Percentiles rank a stretch among this genome's conserved stretches.
These are phyloP conservation scores for Tyrannus savana DNA, from an alignment of 2,113 vertebrate genomes.

Conservation along the genomic window DNA sequence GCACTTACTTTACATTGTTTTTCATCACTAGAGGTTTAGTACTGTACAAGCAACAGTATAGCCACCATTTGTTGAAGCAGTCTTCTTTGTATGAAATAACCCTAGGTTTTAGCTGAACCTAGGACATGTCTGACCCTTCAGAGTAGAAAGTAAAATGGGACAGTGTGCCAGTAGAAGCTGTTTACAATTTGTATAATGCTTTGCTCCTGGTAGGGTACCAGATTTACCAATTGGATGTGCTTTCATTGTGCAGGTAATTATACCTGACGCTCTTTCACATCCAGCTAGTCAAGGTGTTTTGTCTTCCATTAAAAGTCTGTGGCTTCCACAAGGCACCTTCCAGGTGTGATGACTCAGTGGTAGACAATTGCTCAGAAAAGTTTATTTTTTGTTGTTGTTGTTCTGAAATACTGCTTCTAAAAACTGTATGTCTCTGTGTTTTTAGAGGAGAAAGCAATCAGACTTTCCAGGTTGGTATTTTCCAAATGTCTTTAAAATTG, in stretches of 20 bases:
- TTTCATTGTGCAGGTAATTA: background rate
- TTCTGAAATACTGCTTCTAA: background rate
- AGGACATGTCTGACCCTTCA: background rate
- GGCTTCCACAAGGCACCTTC: background rate
- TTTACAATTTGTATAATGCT: background rate
- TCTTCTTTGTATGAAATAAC: background rate
- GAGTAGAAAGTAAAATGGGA: background rate
- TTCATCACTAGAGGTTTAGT: background rate
- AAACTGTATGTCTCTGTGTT: background rate
- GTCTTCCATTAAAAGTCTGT: background rate
- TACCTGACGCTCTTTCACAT: background rate
- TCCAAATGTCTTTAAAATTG: background rate
- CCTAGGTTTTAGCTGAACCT: background rate
- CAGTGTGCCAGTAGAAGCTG: background rate
- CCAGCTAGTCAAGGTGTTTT: background rate
- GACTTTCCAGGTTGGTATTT: background rate
- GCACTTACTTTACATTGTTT: background rate
- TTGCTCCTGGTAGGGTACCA: background rate
- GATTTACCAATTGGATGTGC: background rate
- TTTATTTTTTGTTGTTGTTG: background rate
- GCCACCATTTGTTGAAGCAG: background rate
- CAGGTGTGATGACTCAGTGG: background rate
- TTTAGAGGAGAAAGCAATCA: background rate
- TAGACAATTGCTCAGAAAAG: background rate
- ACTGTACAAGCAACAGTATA: background rate